Percentiles rank a stretch among this genome's conserved stretches.
Evolutionary conservation across 2,797 vertebrate genomes (phyloP).

Genomic region (Pachyuromys duprasi): DNA sequence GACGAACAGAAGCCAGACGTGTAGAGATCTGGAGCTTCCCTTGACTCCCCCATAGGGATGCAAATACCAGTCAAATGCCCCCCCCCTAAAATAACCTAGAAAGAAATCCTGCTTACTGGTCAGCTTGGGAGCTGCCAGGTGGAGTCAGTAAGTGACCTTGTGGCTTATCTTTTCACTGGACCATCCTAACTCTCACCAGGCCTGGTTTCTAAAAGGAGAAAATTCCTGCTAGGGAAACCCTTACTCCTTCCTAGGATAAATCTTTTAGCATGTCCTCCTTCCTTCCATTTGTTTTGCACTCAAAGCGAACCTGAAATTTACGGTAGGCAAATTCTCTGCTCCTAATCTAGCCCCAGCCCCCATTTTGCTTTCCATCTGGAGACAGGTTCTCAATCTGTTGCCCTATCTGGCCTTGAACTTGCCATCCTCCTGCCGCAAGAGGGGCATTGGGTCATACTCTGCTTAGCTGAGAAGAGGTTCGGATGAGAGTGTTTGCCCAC

Average conservation of each 20-base stretch:
- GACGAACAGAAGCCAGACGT: not conserved
- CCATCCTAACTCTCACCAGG: not conserved
- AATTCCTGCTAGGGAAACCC: not conserved
- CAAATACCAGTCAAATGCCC: not conserved
- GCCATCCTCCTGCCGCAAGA: not conserved
- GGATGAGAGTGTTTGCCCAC: not conserved
- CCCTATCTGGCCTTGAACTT: not conserved
- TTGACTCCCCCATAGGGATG: not conserved
- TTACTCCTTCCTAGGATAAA: not conserved
- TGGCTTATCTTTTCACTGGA: too few species aligned
- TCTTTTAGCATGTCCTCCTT: fast-evolving
- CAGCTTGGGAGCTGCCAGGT: not conserved
- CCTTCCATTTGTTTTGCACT: not conserved
- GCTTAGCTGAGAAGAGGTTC: not conserved
- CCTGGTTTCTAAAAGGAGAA: not conserved
- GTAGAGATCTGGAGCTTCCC: not conserved
- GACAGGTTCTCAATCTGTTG: not conserved
- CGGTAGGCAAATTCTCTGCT: not conserved
- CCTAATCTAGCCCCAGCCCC: not conserved
- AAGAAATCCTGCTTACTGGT: not conserved
- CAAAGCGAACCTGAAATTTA: not conserved
- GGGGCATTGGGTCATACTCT: not conserved
- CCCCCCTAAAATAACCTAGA: not conserved
- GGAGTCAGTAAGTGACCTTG: too few species aligned
- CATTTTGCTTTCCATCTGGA: not conserved